Conservation (phyloP, 1,140 invertebrate genomes). For the Ceratina calcarata region DNA sequence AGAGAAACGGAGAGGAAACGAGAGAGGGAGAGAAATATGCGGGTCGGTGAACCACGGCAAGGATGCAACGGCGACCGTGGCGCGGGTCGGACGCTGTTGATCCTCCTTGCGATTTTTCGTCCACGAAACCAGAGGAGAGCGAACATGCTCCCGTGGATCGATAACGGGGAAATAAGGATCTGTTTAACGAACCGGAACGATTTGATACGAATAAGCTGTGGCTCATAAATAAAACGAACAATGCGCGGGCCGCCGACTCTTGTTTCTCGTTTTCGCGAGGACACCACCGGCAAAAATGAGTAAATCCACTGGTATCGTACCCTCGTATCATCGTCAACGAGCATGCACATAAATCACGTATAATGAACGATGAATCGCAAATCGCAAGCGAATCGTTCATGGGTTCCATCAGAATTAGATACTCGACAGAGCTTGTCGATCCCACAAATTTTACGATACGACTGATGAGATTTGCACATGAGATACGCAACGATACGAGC, state of each 20-base stretch:
- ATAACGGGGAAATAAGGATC: conserved; percentile 58
- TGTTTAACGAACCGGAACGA: conserved; percentile 61
- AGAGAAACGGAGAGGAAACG: neutral
- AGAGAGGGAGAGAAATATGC: conserved; percentile 37
- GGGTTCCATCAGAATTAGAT: too few species aligned
- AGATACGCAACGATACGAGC: too few species aligned
- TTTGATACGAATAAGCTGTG: conserved; percentile 36
- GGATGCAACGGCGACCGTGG: conserved; percentile 56
- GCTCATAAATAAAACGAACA: conserved; percentile 56
- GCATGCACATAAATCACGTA: too few species aligned
- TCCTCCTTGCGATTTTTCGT: conserved; percentile 60
- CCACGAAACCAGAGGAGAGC: conserved; percentile 43
- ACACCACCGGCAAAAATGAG: neutral
- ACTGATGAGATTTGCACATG: too few species aligned
- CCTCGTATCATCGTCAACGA: too few species aligned
- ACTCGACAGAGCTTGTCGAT: too few species aligned
- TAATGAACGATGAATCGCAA: too few species aligned
- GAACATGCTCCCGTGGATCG: conserved; percentile 38
- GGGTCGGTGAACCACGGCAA: conserved; percentile 63
- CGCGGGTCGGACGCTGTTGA: conserved; percentile 38
- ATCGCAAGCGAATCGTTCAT: too few species aligned
- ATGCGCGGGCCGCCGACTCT: conserved; percentile 21
- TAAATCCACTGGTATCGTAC: too few species aligned
- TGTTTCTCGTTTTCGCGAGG: conserved; percentile 25
- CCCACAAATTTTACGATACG: too few species aligned